phyloP scores from a whole-genome alignment of 2,888 invertebrate species.

The Morinoia aosen region DNA sequence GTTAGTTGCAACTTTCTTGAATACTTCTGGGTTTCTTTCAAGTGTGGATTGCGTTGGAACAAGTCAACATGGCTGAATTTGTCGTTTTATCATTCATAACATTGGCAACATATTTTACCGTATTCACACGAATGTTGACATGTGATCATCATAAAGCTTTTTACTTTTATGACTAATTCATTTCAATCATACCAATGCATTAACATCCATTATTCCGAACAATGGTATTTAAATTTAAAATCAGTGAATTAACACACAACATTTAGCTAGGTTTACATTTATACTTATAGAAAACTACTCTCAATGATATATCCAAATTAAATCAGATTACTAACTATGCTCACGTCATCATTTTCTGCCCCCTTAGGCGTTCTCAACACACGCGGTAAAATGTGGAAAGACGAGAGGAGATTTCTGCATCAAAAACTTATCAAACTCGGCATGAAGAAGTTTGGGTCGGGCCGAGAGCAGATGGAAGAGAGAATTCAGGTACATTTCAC shows the following conservation, averaged over 20 bases:
- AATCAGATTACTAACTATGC: background rate
- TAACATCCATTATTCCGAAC: background rate
- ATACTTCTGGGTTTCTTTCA: background rate
- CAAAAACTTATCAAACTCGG: constrained; percentile 78
- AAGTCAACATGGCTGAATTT: background rate
- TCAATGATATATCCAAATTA: background rate
- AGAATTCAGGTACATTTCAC: constrained; percentile 80
- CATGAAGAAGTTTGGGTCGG: constrained; percentile 87
- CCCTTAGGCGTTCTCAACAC: constrained; percentile 87
- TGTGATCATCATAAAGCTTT: background rate
- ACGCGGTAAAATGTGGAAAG: constrained; percentile 90
- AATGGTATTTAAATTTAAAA: background rate
- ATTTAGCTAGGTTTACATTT: background rate
- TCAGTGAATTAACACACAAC: background rate
- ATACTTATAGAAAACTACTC: background rate
- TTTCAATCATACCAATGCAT: background rate
- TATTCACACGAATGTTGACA: background rate
- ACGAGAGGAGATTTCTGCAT: constrained; percentile 88
- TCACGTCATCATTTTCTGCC: background rate
- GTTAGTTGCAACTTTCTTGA: background rate
- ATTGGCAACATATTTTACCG: background rate
- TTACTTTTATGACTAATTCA: background rate
- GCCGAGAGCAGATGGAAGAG: constrained; percentile 85
- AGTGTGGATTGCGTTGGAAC: background rate
- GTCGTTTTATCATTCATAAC: background rate